These are phyloP conservation scores for Siniperca chuatsi DNA, from an alignment of 2,113 vertebrate species.

Conservation along the genomic window DNA sequence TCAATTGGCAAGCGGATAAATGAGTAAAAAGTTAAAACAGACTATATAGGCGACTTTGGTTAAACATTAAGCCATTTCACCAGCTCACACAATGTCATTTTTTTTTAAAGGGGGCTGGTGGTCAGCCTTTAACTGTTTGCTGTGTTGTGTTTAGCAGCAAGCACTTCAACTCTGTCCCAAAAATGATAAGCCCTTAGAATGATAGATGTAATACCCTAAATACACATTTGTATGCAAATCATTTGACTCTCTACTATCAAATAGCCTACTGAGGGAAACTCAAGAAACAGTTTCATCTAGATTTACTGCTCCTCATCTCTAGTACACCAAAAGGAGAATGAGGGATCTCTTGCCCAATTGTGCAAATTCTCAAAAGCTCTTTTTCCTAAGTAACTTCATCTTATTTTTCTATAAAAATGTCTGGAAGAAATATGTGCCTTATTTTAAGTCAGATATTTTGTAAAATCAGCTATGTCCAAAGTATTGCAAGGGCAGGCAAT, in stretches of 20 bases:
- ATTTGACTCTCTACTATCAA: not conserved
- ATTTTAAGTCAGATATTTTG: not conserved
- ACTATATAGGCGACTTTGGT: not conserved
- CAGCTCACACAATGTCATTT: not conserved
- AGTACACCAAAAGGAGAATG: not conserved
- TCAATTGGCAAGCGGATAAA: not conserved
- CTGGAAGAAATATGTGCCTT: too few relatives aligned
- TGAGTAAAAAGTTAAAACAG: not conserved
- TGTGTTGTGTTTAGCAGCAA: not conserved
- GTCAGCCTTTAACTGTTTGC: constrained; percentile 1
- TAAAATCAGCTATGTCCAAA: not conserved
- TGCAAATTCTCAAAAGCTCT: not conserved
- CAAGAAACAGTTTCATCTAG: not conserved
- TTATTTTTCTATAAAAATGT: not conserved
- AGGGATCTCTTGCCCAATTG: not conserved
- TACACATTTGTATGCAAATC: constrained; percentile 18
- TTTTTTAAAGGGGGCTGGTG: not conserved
- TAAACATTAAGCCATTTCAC: constrained; percentile 13
- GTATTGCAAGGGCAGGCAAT: not conserved
- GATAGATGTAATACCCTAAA: not conserved
- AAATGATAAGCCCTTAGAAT: not conserved
- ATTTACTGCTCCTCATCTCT: not conserved
- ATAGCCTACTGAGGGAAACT: not conserved
- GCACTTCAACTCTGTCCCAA: constrained; percentile 22
- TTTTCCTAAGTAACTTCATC: not conserved